Evolutionary conservation across 2,888 invertebrate genomes (phyloP), one percentile per base, ranked within the genome.

Genomic region (Hybos culiciformis): DNA sequence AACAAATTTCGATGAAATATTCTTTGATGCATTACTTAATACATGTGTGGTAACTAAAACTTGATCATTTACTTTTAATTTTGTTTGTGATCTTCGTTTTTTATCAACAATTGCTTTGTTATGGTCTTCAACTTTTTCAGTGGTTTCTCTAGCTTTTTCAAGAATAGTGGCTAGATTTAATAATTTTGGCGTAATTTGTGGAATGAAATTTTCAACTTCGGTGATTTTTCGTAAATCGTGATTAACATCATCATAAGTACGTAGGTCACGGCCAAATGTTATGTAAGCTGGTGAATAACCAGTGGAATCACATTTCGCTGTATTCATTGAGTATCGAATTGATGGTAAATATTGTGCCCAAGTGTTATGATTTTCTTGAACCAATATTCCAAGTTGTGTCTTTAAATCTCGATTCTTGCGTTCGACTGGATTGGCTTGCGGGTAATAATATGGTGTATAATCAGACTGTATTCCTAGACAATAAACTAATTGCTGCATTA

Each of bases 321-420:
- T 55, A 39, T 64, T 65, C 53, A 62, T 57, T 0, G 61, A 58
- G 37, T 61, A 65, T 1, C 62, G 44, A 0, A 63, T 55, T 0
- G 52, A 40, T 1, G 62, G 51, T 3, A 65, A 41, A 3, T 54
- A 40, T 3, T 37, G 26, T 3, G 37, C 29, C 45, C 40, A 43
- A 3, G 39, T 26, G 4, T 8, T 33, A 14, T 48, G 47, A 14
- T 46, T 8, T 11, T 45, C 40, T 26, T 39, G 37, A 5, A 48
- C 43, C 9, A 44, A 15, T 52, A 46, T 46, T 6, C 38, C 39
- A 11, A 48, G 33, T 42, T 46, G 43, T 5, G 23, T 31, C 26
- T 43, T 37, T 2, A 58, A 54, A 1, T 21, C 54, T 53, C 46
- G 19, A 26, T 47, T 51, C 17, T 49, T 47, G 2, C 46, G 41